phyloP scores from a whole-genome alignment of 1,140 invertebrate species.

The Cepaea nemoralis region DNA sequence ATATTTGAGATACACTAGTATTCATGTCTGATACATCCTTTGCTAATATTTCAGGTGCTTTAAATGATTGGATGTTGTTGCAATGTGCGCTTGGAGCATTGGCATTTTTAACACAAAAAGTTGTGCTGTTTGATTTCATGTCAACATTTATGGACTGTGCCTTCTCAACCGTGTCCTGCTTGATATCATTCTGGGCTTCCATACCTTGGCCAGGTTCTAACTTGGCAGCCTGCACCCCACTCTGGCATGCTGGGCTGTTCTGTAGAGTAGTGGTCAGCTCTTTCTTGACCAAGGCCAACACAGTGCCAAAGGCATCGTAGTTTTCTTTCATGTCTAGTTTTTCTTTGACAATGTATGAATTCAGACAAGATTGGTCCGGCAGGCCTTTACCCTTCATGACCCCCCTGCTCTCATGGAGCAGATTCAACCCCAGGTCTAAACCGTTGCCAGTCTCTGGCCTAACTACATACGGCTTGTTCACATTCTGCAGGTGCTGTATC shows the following conservation, averaged over 20 bases:
- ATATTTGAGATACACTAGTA: not conserved
- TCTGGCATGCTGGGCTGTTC: not conserved
- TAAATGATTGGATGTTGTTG: not conserved
- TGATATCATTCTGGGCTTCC: not conserved
- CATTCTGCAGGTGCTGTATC: slow-evolving; percentile 24
- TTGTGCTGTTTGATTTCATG: not conserved
- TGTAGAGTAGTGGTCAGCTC: slow-evolving; percentile 40
- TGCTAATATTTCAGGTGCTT: not conserved
- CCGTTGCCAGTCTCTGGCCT: not conserved
- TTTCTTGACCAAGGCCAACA: slow-evolving; percentile 41
- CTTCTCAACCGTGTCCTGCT: not conserved
- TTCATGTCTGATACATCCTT: not conserved
- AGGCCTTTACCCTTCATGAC: not conserved
- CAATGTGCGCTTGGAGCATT: not conserved
- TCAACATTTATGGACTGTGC: not conserved
- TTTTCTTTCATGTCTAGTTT: slow-evolving; percentile 46
- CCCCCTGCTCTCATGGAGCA: not conserved
- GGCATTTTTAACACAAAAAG: not conserved
- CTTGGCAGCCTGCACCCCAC: not conserved
- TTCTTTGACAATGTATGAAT: slow-evolving; percentile 24
- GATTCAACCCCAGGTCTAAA: not conserved
- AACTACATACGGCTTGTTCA: slow-evolving; percentile 18
- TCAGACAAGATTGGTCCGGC: not conserved
- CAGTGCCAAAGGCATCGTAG: slow-evolving; percentile 35
- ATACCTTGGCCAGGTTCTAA: not conserved